Conservation (phyloP, 1,140 invertebrate species). For the Brachystomella parvula region DNA sequence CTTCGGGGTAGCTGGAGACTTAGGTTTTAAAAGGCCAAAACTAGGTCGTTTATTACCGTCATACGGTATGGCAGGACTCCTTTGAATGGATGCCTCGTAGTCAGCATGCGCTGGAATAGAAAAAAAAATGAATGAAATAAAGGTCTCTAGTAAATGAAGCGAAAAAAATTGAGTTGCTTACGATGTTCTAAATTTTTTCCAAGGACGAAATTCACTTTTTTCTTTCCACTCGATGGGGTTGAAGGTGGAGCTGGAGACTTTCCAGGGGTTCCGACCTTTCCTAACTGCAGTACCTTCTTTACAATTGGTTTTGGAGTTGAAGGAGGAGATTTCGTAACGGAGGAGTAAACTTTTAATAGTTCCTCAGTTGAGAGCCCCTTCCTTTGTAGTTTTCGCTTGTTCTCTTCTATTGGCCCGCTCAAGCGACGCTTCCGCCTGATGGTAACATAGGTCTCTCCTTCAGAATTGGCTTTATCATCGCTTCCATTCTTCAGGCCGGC, state of each 20-base stretch:
- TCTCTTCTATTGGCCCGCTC: neutral
- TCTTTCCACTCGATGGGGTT: neutral
- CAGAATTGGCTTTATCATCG: neutral
- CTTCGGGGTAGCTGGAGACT: neutral
- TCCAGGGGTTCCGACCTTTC: neutral
- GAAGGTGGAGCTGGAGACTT: neutral
- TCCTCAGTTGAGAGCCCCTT: neutral
- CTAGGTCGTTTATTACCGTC: conserved; percentile 57
- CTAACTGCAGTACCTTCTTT: neutral
- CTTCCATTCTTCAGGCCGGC: neutral
- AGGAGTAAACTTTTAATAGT: neutral
- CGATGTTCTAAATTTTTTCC: conserved; percentile 24
- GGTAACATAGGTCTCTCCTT: neutral
- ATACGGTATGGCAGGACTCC: conserved; percentile 61
- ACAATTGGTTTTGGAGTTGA: neutral
- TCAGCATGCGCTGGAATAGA: conserved; percentile 45
- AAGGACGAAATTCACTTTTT: conserved; percentile 22
- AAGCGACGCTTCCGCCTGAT: neutral
- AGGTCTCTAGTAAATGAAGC: neutral
- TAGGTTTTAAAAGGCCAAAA: conserved; percentile 56
- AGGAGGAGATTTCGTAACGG: neutral
- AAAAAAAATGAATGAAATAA: conserved; percentile 15
- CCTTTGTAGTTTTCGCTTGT: neutral
- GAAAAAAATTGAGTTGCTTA: conserved; percentile 7
- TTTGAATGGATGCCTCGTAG: conserved; percentile 56